Evolutionary conservation across 2,888 invertebrate species (phyloP).

Genomic region (Enoplolaimus lenunculus): DNA sequence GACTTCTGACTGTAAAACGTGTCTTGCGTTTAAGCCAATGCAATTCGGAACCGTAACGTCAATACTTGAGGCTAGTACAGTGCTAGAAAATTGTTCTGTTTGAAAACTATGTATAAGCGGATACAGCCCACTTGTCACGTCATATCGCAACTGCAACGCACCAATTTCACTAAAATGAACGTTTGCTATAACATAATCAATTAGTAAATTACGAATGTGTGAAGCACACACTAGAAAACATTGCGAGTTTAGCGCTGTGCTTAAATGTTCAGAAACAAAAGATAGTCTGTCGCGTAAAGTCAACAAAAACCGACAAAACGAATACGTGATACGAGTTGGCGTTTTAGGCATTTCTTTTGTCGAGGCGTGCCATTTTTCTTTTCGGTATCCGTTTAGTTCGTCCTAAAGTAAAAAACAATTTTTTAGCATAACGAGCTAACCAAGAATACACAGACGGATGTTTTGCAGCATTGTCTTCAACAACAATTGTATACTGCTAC

Average conservation of each 20-base stretch:
- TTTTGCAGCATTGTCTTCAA: too few species aligned
- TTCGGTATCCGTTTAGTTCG: neutral
- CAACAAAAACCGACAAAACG: slow-evolving; percentile 5
- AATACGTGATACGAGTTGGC: neutral
- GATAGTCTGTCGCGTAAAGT: neutral
- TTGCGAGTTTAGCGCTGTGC: neutral
- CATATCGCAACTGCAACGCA: slow-evolving; percentile 2
- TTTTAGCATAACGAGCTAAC: too few species aligned
- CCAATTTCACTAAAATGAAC: slow-evolving; percentile 6
- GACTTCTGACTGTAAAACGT: neutral
- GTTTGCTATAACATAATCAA: neutral
- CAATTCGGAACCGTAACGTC: neutral
- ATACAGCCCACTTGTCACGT: neutral
- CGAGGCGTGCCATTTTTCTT: slow-evolving; percentile 6
- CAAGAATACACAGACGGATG: too few species aligned
- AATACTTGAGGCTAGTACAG: neutral
- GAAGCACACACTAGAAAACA: neutral
- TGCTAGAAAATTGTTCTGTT: neutral
- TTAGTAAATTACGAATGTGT: neutral
- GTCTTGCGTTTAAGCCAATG: neutral
- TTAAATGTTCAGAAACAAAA: neutral
- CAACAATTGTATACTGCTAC: too few species aligned
- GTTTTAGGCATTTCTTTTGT: neutral
- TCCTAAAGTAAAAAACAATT: too few species aligned
- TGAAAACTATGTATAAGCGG: neutral